Evolutionary conservation across 1,140 invertebrate species (phyloP).

Genomic region (Cryptotermes secundus): DNA sequence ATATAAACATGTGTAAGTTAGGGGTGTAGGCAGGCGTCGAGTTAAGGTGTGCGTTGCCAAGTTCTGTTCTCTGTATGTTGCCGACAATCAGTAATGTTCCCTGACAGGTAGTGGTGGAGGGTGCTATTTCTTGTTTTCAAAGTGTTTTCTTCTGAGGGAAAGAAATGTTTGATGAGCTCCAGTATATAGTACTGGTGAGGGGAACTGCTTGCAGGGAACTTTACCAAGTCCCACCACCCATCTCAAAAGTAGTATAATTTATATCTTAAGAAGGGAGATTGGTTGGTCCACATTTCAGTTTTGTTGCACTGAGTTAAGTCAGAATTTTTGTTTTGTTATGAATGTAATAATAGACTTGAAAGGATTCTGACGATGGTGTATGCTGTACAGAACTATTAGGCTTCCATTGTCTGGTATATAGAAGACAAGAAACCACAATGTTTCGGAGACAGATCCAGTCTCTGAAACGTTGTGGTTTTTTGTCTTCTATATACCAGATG

Average conservation of each 20-base stretch:
- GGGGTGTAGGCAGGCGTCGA: slow-evolving; percentile 43
- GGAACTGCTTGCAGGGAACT: background rate
- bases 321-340: no score
- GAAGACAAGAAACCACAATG: no score
- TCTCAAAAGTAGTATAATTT: background rate
- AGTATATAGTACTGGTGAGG: background rate
- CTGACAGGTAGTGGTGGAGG: slow-evolving; percentile 45
- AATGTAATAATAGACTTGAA: no score
- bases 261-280: background rate
- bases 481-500: no score
- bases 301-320: background rate
- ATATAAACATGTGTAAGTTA: slow-evolving; percentile 48
- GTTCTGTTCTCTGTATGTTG: slow-evolving; percentile 51
- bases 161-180: background rate
- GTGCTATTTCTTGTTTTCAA: slow-evolving; percentile 24
- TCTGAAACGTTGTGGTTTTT: background rate
- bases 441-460: no score
- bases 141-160: background rate
- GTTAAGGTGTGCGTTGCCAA: slow-evolving; percentile 53
- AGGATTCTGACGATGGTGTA: no score
- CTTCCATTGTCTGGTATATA: no score
- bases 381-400: no score
- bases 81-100: slow-evolving; percentile 55
- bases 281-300: slow-evolving; percentile 24
- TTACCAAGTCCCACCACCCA: background rate